Conservation (phyloP, 2,113 vertebrate genomes). For the Mus pahari region DNA sequence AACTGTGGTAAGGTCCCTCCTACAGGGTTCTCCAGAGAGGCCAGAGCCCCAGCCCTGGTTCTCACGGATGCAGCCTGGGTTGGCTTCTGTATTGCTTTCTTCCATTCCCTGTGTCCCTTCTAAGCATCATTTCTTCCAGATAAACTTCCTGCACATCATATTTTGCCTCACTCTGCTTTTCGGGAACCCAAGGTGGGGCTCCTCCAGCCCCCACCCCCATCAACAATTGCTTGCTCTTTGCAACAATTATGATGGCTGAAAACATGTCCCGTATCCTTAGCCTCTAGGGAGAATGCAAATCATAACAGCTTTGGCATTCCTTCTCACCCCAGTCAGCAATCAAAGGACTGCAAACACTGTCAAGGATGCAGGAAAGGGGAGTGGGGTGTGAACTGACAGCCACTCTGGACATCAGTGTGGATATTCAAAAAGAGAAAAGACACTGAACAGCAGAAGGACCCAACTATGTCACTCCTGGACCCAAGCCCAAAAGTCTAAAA, state of each 20-base stretch:
- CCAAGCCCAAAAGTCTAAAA: not conserved
- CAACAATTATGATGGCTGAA: not conserved
- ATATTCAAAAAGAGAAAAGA: not conserved
- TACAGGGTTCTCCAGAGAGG: rapidly evolving
- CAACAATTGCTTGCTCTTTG: not conserved
- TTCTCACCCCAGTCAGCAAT: not conserved
- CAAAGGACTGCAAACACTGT: not conserved
- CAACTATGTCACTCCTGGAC: not conserved
- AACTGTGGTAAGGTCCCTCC: rapidly evolving
- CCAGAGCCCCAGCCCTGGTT: rapidly evolving
- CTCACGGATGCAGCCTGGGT: too few relatives aligned
- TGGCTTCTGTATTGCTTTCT: not conserved
- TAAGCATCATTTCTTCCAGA: not conserved
- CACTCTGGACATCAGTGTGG: not conserved
- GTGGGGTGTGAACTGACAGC: too few relatives aligned
- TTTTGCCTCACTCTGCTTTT: not conserved
- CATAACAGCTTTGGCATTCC: not conserved
- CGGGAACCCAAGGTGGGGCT: not conserved
- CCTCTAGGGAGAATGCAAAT: not conserved
- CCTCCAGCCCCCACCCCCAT: not conserved
- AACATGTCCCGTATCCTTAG: not conserved
- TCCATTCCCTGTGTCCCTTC: not conserved
- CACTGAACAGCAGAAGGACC: not conserved
- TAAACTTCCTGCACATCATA: not conserved
- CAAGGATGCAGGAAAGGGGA: too few relatives aligned